Base-by-base conservation (phyloP, 2,888 invertebrate genomes). In the Sipha maydis region DNA sequence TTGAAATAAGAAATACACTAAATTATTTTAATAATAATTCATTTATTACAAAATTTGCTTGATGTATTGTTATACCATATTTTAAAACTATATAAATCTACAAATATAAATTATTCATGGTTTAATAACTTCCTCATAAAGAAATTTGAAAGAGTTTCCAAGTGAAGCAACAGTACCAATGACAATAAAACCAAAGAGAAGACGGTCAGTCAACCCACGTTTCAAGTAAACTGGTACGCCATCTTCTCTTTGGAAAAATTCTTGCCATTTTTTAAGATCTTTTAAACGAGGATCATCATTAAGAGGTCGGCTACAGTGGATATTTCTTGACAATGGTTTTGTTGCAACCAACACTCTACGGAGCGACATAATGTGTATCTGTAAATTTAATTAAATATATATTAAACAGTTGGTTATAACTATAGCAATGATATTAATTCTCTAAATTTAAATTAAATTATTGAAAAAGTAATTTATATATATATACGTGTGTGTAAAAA, bases 161-260 rank as follows among this genome's bases (percentile, higher is more conserved):
- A 73, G 25, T 67, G 82, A 82, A 3, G 14, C 34, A 48, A 11
- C 11, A 8, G 88, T 82, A 19, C 82, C 75, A 14, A 88, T 82
- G 67, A 56, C 21, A 25, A 88, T n/a, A 3, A 88, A 75, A 82
- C 88, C 88, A 31, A 88, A 9, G 17, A 73, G 7, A 61, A 88
- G 73, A 19, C 88, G 88, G 67, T 88, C 88, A 1, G 41, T 67
- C 48, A 82, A 7, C 76, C 88, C 88, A 73, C 80, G 79, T 48
- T 88, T 88, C 9, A 88, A 31, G 75, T 82, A 88, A 61, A 88
- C 76, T 3, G 88, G 88, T 48, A 88, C 88, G 34, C 67, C 88
- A 76, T 88, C 88, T 4, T 82, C 82, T 67, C 8, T 61, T 88
- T 88, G 88, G 41, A 88, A 88, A 0, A 54, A 0, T 88, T 67